Evolutionary conservation across 2,888 invertebrate genomes (phyloP), one percentile per base, ranked within the genome.

Genomic region (Serripes groenlandicus): DNA sequence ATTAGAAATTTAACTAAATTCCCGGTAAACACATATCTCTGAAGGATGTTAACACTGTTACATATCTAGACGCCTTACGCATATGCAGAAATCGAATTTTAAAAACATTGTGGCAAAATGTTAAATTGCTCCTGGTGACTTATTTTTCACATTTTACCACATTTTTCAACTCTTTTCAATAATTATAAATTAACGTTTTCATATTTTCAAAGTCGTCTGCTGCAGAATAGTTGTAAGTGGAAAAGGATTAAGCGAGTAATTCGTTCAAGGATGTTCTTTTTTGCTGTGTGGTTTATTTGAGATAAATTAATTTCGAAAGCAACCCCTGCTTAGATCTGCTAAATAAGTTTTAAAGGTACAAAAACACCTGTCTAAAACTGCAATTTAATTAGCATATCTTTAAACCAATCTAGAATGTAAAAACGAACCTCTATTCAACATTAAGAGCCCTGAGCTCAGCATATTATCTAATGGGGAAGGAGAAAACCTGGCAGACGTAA

Each of bases 281-380:
- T 56, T 2, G 1, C 3, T 56, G 28, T n/a, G 56, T 26, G 56
- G 21, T 56, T 56, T 56, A 32, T 15, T 1, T 23, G 11, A 66
- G 42, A 66, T 42, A 42, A 66, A 66, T 66, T 66, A 66, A 23
- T 37, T 35, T 35, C 18, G 35, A 37, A 66, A 42, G 42, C n/a
- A 26, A 23, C 28, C 42, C 32, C 5, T 26, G 37, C 66, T 42
- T 23, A 23, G 28, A 42, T 35, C 42, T 66, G 42, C 42, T 28
- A 42, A 23, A 66, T 32, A 15, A 26, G 15, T 66, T 35, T 66
- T 66, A 26, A 42, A 28, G 26, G 66, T 15, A 37, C 7, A n/a
- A 42, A 37, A 34, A 42, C 66, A 66, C 66, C 66, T 66, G 66
- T 66, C 66, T 35, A 26, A 66, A 35, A 66, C 42, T 66, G 66